Percentiles rank a stretch among this genome's conserved stretches.
Evolutionary conservation across 1,140 invertebrate genomes (phyloP).

Genomic region (Dufourea novaeangliae): DNA sequence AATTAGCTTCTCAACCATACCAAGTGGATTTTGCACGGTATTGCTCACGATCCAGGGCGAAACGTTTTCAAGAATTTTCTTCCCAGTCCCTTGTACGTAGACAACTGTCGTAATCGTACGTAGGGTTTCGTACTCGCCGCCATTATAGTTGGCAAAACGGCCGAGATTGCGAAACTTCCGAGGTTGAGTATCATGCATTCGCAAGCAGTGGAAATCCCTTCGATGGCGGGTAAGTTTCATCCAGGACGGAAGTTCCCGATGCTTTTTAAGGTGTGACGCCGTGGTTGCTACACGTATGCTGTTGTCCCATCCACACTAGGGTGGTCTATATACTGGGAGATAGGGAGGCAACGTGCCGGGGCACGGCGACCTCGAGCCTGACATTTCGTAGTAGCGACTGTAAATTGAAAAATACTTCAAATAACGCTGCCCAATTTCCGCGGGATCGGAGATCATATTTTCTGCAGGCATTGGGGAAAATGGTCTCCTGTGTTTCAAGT

Average conservation of each 20-base stretch:
- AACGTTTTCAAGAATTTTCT: not conserved
- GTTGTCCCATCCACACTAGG: not conserved
- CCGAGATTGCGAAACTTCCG: conserved; percentile 42
- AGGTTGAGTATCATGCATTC: conserved; percentile 28
- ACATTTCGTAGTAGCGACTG: not conserved
- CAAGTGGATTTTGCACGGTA: not conserved
- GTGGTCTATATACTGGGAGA: not conserved
- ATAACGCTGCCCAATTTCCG: not conserved
- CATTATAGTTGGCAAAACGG: conserved; percentile 19
- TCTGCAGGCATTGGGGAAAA: not conserved
- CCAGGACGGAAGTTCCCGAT: conserved; percentile 38
- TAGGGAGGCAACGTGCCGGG: not conserved
- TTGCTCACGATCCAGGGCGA: not conserved
- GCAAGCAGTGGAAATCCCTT: conserved; percentile 45
- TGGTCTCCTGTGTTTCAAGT: not conserved
- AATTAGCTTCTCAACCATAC: not conserved
- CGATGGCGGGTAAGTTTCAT: conserved; percentile 40
- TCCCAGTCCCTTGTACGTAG: not conserved
- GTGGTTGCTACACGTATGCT: not conserved
- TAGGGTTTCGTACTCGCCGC: not conserved
- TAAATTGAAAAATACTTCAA: conserved; percentile 15
- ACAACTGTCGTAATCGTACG: conserved; percentile 6
- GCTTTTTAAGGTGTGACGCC: conserved; percentile 45
- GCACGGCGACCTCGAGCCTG: not conserved
- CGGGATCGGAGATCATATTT: not conserved